phyloP scores from a whole-genome alignment of 2,888 invertebrate genomes.

The Himalopsyche kuldschensis region DNA sequence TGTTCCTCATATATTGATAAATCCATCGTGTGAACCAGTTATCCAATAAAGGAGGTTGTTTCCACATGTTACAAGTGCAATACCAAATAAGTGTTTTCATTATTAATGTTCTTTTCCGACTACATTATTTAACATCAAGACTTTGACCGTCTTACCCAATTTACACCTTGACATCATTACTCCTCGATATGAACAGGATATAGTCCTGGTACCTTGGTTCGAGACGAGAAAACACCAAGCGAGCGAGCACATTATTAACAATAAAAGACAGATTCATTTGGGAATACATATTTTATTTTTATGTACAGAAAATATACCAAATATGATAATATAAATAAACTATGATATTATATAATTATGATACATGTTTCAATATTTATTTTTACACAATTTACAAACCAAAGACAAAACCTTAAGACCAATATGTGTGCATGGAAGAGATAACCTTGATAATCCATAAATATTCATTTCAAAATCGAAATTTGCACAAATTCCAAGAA shows the following conservation, averaged over 20 bases:
- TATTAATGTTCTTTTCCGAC: neutral
- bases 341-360: neutral
- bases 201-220: too few relatives aligned
- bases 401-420: neutral
- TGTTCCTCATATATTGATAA: conserved; percentile 4
- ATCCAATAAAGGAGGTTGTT: neutral
- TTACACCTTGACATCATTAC: too few relatives aligned
- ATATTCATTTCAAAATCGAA: too few relatives aligned
- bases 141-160: too few relatives aligned
- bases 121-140: too few relatives aligned
- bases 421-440: neutral
- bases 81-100: neutral
- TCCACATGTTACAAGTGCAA: neutral
- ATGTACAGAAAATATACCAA: neutral
- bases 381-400: neutral
- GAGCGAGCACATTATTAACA: too few relatives aligned
- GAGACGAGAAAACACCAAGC: too few relatives aligned
- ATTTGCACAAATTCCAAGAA: too few relatives aligned
- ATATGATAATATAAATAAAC: neutral
- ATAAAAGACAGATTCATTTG: neutral
- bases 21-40: neutral
- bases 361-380: neutral
- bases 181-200: too few relatives aligned
- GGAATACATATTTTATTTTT: neutral
- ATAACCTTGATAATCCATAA: neutral